Conservation (phyloP, 2,113 vertebrate genomes). For the Notiomystis cincta region DNA sequence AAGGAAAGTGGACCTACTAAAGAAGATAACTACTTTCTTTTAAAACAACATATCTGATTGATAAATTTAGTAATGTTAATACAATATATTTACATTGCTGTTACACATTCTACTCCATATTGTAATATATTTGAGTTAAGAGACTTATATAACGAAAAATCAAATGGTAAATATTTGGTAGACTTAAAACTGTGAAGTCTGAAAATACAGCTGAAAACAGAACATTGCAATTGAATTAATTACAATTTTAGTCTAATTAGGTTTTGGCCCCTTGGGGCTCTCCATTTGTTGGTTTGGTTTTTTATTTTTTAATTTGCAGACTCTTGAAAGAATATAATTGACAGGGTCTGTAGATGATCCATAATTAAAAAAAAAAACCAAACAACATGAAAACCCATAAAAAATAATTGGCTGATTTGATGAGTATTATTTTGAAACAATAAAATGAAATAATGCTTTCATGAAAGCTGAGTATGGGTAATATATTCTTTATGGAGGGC, state of each 20-base stretch:
- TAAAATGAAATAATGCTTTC: not conserved
- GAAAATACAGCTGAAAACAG: not conserved
- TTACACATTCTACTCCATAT: not conserved
- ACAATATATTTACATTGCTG: not conserved
- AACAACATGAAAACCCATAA: not conserved
- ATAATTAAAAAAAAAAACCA: not conserved
- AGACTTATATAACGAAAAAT: not conserved
- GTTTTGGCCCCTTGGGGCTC: fast-evolving
- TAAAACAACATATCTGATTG: not conserved
- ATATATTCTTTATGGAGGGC: not conserved
- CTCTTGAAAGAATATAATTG: not conserved
- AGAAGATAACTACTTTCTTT: not conserved
- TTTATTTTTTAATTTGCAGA: not conserved
- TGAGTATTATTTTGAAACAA: not conserved
- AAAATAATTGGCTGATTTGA: not conserved
- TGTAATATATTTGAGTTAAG: not conserved
- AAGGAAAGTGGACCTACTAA: not conserved
- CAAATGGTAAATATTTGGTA: not conserved
- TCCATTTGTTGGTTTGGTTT: not conserved
- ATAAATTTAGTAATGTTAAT: not conserved
- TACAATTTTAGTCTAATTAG: not conserved
- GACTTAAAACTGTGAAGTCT: not conserved
- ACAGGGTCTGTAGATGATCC: not conserved
- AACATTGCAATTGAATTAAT: not conserved
- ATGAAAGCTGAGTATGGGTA: not conserved